These are phyloP conservation scores for Poeciliopsis paucimaculata DNA, from an alignment of 2,797 vertebrate genomes.

Conservation along the genomic window DNA sequence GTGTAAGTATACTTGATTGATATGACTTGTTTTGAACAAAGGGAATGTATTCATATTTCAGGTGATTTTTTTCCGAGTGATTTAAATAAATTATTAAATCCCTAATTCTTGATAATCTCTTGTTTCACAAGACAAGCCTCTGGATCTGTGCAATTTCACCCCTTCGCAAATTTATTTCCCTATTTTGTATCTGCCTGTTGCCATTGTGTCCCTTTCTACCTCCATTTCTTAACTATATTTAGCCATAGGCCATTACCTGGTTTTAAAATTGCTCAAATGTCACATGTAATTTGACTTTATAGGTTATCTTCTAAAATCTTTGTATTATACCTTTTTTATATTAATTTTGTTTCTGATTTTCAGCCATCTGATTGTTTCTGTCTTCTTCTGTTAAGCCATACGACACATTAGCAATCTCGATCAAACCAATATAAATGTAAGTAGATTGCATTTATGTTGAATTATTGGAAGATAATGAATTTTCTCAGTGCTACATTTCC, in stretches of 20 bases:
- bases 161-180: neutral
- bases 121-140: neutral
- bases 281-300: neutral
- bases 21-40: slow-evolving; percentile 77
- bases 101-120: slow-evolving; percentile 45
- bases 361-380: too few relatives aligned
- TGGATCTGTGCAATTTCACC: neutral
- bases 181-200: neutral
- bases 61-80: slow-evolving; percentile 75
- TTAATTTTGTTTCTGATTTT: neutral
- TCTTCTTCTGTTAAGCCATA: neutral
- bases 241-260: neutral
- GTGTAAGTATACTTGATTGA: slow-evolving; percentile 75
- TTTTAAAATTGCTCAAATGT: neutral
- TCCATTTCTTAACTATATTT: neutral
- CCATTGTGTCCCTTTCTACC: neutral
- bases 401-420: neutral
- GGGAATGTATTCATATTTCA: slow-evolving; percentile 81
- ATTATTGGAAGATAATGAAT: neutral
- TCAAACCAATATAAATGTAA: neutral
- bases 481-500: neutral
- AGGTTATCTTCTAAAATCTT: neutral
- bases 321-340: neutral
- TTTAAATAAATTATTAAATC: slow-evolving; percentile 80
- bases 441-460: neutral